Evolutionary conservation across 2,113 vertebrate genomes (phyloP).

Genomic region (Columbina picui): DNA sequence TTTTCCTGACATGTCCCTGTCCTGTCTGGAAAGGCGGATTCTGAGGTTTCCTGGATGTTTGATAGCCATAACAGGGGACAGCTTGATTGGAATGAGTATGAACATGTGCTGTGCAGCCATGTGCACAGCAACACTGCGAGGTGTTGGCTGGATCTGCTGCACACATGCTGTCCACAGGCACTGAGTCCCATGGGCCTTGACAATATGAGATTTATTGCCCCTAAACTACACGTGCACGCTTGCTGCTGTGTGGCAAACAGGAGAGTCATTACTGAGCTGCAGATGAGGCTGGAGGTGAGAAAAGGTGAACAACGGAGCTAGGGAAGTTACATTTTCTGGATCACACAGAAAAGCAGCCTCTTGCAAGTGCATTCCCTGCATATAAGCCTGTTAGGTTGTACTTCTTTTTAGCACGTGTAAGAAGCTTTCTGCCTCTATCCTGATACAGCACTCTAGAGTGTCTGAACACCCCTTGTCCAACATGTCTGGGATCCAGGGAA

Average conservation of each 20-base stretch:
- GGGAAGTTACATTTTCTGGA: not conserved
- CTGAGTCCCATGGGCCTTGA: not conserved
- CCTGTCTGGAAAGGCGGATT: not conserved
- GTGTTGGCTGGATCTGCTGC: not conserved
- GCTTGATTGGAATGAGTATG: not conserved
- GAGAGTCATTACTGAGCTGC: not conserved
- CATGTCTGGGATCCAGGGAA: not conserved
- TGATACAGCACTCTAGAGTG: not conserved
- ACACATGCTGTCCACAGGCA: not conserved
- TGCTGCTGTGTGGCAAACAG: not conserved
- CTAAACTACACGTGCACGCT: not conserved
- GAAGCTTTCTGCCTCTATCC: not conserved
- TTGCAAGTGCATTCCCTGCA: not conserved
- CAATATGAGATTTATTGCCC: not conserved
- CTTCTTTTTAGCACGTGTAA: not conserved
- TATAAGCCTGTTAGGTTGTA: not conserved
- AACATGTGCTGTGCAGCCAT: not conserved
- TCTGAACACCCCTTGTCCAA: not conserved
- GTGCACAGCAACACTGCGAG: not conserved
- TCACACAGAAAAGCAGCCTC: not conserved
- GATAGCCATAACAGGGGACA: not conserved
- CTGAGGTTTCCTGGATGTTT: not conserved
- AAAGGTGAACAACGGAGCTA: not conserved
- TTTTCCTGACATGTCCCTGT: conserved; percentile 9
- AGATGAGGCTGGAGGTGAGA: not conserved